Evolutionary conservation across 2,113 vertebrate species (phyloP), one percentile per base, ranked within the genome.

Genomic region (Brachyhypopomus occidentalis): DNA sequence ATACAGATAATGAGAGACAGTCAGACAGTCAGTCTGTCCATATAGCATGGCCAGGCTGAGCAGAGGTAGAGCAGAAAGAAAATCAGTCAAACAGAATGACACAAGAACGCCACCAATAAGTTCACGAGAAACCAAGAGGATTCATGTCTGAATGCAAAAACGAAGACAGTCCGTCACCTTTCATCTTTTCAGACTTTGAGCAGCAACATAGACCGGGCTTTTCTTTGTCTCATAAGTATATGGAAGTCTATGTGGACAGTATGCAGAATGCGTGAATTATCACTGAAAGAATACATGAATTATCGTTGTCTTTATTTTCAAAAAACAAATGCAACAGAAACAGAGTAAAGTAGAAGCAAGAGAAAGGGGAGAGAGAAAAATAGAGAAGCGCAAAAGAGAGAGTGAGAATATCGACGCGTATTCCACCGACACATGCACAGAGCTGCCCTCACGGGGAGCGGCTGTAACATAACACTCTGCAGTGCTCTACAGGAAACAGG

Each of bases 391-490:
- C 70, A 14, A 63, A 41, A 41, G 66, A 67, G 73, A 66, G 74
- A 72, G 74, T 77, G 27, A 66, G n/a, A 72, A 74, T 58, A 70
- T 74, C 19, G 63, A 66, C 59, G 72, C 66, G 25, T 81, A 27
- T 80, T 62, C 74, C 66, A 70, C 64, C 41, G 76, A 79, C 56
- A 41, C 36, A 48, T 5, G 64, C 63, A 83, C 79, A 77, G 52
- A 79, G 52, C 69, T 73, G 75, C 60, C 73, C 22, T 70, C 60
- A 60, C 64, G 55, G 75, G 58, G 71, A 78, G 71, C 58, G 70
- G 77, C 73, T 82, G 75, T 77, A 77, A 84, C 80, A 55, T 64
- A 75, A 77, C 75, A 80, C 85, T 81, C 84, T 82, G 83, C 82
- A 82, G 77, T 79, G 76, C 27, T 82, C 52, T 72, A 12, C 56